phyloP scores from a whole-genome alignment of 2,113 vertebrate genomes.

The Ctenodactylus gundi region DNA sequence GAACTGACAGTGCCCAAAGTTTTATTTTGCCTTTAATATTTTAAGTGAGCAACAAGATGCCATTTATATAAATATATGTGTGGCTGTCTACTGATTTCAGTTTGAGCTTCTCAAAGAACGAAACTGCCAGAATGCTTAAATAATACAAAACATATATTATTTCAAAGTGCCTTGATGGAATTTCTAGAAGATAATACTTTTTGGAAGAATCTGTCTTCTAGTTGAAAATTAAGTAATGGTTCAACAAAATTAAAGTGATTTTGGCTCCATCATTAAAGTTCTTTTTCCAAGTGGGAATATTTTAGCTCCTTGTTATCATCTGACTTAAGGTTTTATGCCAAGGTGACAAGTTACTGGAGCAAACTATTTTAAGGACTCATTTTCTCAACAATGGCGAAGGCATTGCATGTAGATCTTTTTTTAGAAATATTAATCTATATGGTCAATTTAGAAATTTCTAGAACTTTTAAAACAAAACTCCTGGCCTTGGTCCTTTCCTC shows the following conservation, averaged over 20 bases:
- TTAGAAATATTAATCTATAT: constrained; percentile 29
- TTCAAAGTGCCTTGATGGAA: constrained; percentile 49
- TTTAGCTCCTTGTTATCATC: constrained; percentile 36
- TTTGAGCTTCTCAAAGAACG: constrained; percentile 42
- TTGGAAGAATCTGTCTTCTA: constrained; percentile 44
- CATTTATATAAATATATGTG: constrained; percentile 61
- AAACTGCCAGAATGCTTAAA: constrained; percentile 54
- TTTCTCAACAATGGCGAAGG: background rate
- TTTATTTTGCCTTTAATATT: constrained; percentile 77
- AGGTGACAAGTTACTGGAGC: constrained; percentile 37
- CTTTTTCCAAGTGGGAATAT: constrained; percentile 35
- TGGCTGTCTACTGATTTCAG: constrained; percentile 40
- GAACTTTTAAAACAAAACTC: constrained; percentile 50
- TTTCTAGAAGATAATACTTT: constrained; percentile 53
- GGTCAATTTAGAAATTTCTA: constrained; percentile 28
- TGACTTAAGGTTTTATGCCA: constrained; percentile 41
- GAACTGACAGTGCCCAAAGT: constrained; percentile 75
- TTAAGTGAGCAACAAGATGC: constrained; percentile 62
- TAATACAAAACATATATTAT: constrained; percentile 32
- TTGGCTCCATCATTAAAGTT: constrained; percentile 23
- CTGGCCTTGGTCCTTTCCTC: constrained; percentile 14
- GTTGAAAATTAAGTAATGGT: constrained; percentile 27
- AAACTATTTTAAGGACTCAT: constrained; percentile 38
- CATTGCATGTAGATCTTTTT: constrained; percentile 36
- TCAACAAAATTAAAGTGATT: constrained; percentile 25